Percentiles rank a stretch among this genome's conserved stretches.
Evolutionary conservation across 2,797 vertebrate species (phyloP).

Genomic region (Sorex maritimensis): DNA sequence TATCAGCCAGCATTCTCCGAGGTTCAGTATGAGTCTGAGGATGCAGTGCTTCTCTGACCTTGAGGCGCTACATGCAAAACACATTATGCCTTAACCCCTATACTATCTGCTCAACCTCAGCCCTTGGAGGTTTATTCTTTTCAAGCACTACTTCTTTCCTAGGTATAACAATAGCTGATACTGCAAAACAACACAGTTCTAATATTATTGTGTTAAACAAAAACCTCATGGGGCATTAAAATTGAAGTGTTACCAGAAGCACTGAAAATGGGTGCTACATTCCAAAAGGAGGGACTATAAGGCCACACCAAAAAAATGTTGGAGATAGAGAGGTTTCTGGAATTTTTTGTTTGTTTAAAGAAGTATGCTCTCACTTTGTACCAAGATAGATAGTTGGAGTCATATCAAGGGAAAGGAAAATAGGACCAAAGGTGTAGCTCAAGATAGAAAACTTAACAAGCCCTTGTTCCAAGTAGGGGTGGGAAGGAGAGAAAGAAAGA

Average conservation of each 20-base stretch:
- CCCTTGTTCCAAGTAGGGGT: too few relatives aligned
- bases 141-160: constrained; percentile 1
- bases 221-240: constrained; percentile 11
- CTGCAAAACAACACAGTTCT: constrained; percentile 45
- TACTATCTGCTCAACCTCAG: too few relatives aligned
- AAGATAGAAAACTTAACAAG: too few relatives aligned
- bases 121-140: background rate
- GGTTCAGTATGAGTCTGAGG: too few relatives aligned
- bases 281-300: constrained; percentile 29
- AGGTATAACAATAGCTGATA: background rate
- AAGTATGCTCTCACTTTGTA: background rate
- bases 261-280: background rate
- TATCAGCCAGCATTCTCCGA: too few relatives aligned
- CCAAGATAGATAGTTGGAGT: constrained; percentile 32
- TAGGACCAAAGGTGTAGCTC: too few relatives aligned
- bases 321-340: background rate
- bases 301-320: background rate
- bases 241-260: constrained; percentile 14
- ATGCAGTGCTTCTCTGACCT: too few relatives aligned
- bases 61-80: too few relatives aligned
- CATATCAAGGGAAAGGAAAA: background rate
- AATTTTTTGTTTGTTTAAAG: constrained; percentile 3
- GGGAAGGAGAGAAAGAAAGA: background rate
- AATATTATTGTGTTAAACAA: constrained; percentile 43
- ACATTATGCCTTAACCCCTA: too few relatives aligned